Conservation (phyloP, 2,888 invertebrate species). For the Leucania comma region DNA sequence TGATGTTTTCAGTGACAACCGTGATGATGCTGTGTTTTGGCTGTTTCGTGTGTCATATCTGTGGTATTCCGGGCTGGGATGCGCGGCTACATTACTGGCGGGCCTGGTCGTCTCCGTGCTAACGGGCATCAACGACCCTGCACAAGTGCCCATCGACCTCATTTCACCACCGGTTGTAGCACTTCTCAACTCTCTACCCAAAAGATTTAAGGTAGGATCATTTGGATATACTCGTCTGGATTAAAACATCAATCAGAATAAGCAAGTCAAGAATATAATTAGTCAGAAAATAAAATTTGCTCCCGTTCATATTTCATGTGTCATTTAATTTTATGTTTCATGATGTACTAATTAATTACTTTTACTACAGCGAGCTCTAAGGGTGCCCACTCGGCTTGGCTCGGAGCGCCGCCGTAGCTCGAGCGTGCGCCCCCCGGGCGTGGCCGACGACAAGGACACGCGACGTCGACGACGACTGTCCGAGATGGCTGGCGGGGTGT, state of each 20-base stretch:
- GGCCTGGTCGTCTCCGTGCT: slow-evolving; percentile 94
- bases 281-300: not conserved
- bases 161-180: slow-evolving; percentile 92
- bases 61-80: slow-evolving; percentile 97
- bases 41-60: slow-evolving; percentile 96
- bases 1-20: slow-evolving; percentile 71
- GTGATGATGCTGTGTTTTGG: slow-evolving; percentile 82
- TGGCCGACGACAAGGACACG: slow-evolving; percentile 85
- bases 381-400: slow-evolving; percentile 81
- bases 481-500: slow-evolving; percentile 87
- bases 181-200: slow-evolving; percentile 88
- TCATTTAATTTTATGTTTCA: not conserved
- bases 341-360: slow-evolving; percentile 16
- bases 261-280: not conserved
- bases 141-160: slow-evolving; percentile 92
- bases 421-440: slow-evolving; percentile 84
- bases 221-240: slow-evolving; percentile 36
- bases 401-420: slow-evolving; percentile 85
- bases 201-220: slow-evolving; percentile 82
- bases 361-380: slow-evolving; percentile 78
- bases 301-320: not conserved
- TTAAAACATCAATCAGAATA: slow-evolving; percentile 1
- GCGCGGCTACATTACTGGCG: slow-evolving; percentile 93
- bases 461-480: slow-evolving; percentile 85
- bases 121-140: slow-evolving; percentile 92